Conservation (phyloP, 53 echinoderm and acorn worm species). For the Actinopyga echinites region DNA sequence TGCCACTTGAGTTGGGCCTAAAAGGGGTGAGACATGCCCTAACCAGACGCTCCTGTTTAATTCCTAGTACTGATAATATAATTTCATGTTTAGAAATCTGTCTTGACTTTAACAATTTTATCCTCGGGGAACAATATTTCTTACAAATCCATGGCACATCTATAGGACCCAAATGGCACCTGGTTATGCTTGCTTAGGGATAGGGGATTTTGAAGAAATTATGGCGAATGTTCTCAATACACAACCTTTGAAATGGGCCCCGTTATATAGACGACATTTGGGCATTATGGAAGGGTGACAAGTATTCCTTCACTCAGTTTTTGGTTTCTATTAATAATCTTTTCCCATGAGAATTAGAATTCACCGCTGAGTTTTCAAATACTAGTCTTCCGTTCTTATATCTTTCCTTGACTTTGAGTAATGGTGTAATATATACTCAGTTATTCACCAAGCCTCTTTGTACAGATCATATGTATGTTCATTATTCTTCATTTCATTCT, state of each 20-base stretch:
- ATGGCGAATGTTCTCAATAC: background rate
- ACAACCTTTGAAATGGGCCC: background rate
- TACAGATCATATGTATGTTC: conserved; percentile 8
- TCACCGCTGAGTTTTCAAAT: background rate
- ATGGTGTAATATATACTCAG: too few relatives aligned
- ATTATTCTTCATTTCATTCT: conserved; percentile 22
- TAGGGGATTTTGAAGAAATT: background rate
- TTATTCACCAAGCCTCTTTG: too few relatives aligned
- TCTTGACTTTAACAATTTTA: too few relatives aligned
- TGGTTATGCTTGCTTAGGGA: too few relatives aligned
- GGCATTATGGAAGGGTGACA: background rate
- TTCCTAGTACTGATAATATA: background rate
- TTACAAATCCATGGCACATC: conserved; percentile 15
- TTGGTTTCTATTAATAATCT: background rate
- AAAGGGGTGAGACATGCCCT: conserved; percentile 11
- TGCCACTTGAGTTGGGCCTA: background rate
- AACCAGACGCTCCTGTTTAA: too few relatives aligned
- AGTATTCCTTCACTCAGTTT: too few relatives aligned
- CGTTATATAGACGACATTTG: conserved; percentile 14
- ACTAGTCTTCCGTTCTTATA: background rate
- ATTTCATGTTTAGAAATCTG: too few relatives aligned
- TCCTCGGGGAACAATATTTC: too few relatives aligned
- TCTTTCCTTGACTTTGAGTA: background rate
- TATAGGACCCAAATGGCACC: conserved; percentile 7
- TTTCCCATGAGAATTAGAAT: background rate